Evolutionary conservation across 2,888 invertebrate species (phyloP), one percentile per base, ranked within the genome.

Genomic region (Scaptomyza cyrtandrae): DNA sequence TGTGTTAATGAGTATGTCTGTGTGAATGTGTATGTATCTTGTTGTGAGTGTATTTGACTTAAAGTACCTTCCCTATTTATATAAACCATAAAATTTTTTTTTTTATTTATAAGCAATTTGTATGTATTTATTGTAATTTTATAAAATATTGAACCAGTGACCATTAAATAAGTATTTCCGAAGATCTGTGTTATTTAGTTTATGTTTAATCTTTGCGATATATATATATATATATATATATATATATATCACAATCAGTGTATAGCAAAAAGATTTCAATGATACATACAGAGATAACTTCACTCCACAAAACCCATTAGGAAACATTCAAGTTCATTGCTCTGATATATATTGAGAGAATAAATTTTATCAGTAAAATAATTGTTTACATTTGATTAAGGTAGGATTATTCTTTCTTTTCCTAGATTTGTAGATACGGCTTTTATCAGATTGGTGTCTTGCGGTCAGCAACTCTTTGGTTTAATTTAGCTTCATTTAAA

Each of bases 41-140:
- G 13, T 59, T 19, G 69, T n/a, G 52, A 31, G 53, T 55, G 43
- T 58, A 53, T 52, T 19, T 58, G 45, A 27, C 10, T 44, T 44
- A 13, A 44, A 6, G 44, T 13, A 48, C 11, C 14, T 24, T 43
- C 48, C 7, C 27, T 24, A 19, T 19, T 16, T 49, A 16, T 33
- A 35, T 62, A 24, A 49, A 9, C 58, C n/a, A 31, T 24, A 19
- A 44, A 19, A 44, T 48, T 75, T 76, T 76, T 71, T 76, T 65
- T 65, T 24, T 33, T 68, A 74, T n/a, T 43, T 45, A 1, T 75
- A 78, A 75, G 75, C 14, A 41, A 59, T 35, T 53, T 37, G 63
- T 43, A 55, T 69, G 63, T 75, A 75, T 75, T 75, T 74, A 75
- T 78, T 74, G 41, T 61, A 75, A 54, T 41, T 62, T 33, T 35